These are phyloP conservation scores for Drosophila phalerata DNA, from an alignment of 2,888 invertebrate genomes.

Conservation along the genomic window DNA sequence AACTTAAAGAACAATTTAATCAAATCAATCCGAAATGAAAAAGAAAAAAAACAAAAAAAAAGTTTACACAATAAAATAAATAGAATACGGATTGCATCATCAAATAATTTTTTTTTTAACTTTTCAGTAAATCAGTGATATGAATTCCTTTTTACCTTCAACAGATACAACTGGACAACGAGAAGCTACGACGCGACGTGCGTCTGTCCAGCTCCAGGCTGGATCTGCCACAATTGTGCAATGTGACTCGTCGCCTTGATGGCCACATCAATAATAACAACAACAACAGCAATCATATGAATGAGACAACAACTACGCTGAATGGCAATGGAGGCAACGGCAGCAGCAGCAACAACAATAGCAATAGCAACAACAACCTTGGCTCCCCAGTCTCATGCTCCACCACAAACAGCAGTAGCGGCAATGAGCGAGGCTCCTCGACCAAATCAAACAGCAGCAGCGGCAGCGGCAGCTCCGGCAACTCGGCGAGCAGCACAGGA, in stretches of 20 bases:
- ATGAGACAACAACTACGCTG: slow-evolving; percentile 39
- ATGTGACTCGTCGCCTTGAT: slow-evolving; percentile 80
- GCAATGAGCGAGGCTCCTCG: slow-evolving; percentile 83
- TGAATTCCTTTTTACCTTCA: not conserved
- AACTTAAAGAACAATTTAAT: not conserved
- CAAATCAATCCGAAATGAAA: not conserved
- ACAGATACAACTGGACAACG: slow-evolving; percentile 86
- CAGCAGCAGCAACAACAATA: slow-evolving; percentile 44
- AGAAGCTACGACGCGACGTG: slow-evolving; percentile 85
- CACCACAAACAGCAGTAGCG: slow-evolving; percentile 84
- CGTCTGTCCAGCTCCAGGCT: slow-evolving; percentile 81
- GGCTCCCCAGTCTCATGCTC: slow-evolving; percentile 83
- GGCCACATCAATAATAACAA: slow-evolving; percentile 67
- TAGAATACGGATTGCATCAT: no score
- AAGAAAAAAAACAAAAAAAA: no score
- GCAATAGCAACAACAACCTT: slow-evolving; percentile 79
- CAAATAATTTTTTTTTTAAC: no score
- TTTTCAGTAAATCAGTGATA: not conserved
- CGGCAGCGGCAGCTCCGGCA: slow-evolving; percentile 82
- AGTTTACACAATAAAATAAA: no score
- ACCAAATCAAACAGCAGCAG: slow-evolving; percentile 84
- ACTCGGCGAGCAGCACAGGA: slow-evolving; percentile 80
- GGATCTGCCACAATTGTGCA: slow-evolving; percentile 84
- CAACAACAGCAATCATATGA: slow-evolving; percentile 59
- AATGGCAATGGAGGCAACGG: slow-evolving; percentile 74